These are phyloP conservation scores for Plectropomus leopardus DNA, from an alignment of 2,113 vertebrate genomes.

Conservation along the genomic window DNA sequence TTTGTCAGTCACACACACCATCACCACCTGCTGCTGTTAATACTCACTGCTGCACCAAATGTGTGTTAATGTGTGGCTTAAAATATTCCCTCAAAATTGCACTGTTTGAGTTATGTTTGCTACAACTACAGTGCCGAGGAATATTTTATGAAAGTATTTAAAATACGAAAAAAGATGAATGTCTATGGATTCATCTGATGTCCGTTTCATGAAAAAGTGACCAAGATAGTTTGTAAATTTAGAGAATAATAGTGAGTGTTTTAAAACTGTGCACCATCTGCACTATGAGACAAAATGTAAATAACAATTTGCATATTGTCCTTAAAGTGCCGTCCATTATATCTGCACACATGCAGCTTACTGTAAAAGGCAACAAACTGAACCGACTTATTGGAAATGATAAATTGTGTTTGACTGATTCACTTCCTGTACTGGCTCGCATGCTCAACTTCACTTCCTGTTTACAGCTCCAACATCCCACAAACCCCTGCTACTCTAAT, in stretches of 20 bases:
- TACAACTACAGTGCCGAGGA: background rate
- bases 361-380: slow-evolving; percentile 41
- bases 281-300: background rate
- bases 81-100: background rate
- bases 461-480: slow-evolving; percentile 68
- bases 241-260: background rate
- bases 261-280: background rate
- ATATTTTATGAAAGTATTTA: background rate
- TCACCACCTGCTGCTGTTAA: no score
- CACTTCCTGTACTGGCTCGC: slow-evolving; percentile 63
- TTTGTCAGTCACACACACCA: no score
- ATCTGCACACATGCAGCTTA: slow-evolving; percentile 11
- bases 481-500: slow-evolving; percentile 55
- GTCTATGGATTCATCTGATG: background rate
- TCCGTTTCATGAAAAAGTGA: background rate
- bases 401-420: slow-evolving; percentile 51
- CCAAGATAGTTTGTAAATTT: background rate
- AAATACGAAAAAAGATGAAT: background rate
- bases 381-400: slow-evolving; percentile 69
- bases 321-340: background rate
- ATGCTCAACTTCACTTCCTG: slow-evolving; percentile 67
- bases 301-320: background rate
- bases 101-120: no score
- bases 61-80: background rate
- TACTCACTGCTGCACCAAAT: background rate